Evolutionary conservation across 2,113 vertebrate genomes (phyloP).

Genomic region (Mastomys natalensis): DNA sequence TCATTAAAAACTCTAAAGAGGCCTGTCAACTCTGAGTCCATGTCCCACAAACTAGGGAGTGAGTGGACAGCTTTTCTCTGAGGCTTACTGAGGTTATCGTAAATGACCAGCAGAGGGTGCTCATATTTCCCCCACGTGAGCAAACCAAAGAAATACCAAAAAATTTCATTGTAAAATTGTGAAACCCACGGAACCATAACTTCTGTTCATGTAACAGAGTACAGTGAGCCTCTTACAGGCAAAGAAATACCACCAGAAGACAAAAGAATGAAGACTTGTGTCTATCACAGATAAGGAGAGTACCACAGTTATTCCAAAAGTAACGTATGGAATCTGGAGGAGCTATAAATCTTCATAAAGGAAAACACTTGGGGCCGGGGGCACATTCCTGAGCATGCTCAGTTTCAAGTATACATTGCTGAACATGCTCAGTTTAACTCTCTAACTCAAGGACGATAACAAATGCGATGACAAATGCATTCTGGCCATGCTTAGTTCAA

Average conservation of each 20-base stretch:
- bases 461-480: background rate
- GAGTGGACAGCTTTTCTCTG: background rate
- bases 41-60: background rate
- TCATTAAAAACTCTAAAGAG: background rate
- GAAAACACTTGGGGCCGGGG: background rate
- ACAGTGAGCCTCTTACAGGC: too few relatives aligned
- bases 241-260: background rate
- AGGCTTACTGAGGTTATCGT: background rate
- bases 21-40: background rate
- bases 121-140: background rate
- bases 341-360: background rate
- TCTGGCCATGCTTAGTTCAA: background rate
- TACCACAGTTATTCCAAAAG: background rate
- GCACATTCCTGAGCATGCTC: background rate
- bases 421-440: background rate
- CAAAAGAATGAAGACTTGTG: background rate
- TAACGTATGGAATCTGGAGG: background rate
- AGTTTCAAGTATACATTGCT: background rate
- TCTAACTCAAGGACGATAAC: background rate
- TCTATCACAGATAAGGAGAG: background rate
- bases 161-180: background rate
- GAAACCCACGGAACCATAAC: conserved; percentile 20
- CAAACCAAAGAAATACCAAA: background rate
- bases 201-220: background rate
- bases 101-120: conserved; percentile 53